Conservation (phyloP, 1,140 invertebrate genomes). For the Medauroidea extradentata region DNA sequence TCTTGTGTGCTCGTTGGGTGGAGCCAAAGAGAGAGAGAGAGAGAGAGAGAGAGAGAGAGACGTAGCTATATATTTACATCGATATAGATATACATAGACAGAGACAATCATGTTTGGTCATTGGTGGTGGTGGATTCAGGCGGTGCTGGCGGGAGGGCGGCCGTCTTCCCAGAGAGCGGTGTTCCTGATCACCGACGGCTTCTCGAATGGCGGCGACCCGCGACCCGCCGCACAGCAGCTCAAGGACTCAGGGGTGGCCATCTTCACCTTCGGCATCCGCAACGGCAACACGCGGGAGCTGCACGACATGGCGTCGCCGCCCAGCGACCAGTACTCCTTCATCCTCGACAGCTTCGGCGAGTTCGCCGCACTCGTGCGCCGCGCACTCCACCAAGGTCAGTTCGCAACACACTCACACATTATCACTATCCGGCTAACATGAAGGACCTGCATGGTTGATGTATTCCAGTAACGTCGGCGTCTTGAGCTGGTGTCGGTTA, state of each 20-base stretch:
- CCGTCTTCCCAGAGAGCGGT: constrained; percentile 54
- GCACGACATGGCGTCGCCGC: constrained; percentile 59
- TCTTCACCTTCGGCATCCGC: constrained; percentile 62
- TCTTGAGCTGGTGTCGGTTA: no score
- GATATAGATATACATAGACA: no score
- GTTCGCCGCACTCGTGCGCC: constrained; percentile 63
- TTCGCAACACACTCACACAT: no score
- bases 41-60: no score
- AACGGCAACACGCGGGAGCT: constrained; percentile 62
- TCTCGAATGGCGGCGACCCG: constrained; percentile 68
- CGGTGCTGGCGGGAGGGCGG: constrained; percentile 51
- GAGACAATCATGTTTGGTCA: no score
- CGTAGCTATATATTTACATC: no score
- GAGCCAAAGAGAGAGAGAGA: no score
- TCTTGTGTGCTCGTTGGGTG: no score
- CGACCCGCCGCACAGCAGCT: constrained; percentile 51
- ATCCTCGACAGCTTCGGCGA: constrained; percentile 66
- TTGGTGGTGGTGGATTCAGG: constrained; percentile 36
- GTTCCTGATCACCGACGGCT: constrained; percentile 68
- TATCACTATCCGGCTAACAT: no score
- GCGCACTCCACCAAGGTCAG: constrained; percentile 67
- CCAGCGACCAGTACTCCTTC: constrained; percentile 60
- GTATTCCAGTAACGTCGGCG: no score
- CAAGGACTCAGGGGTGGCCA: constrained; percentile 48
- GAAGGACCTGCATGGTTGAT: no score